phyloP scores from a whole-genome alignment of 2,888 invertebrate genomes.

The Stegana nigrithorax region DNA sequence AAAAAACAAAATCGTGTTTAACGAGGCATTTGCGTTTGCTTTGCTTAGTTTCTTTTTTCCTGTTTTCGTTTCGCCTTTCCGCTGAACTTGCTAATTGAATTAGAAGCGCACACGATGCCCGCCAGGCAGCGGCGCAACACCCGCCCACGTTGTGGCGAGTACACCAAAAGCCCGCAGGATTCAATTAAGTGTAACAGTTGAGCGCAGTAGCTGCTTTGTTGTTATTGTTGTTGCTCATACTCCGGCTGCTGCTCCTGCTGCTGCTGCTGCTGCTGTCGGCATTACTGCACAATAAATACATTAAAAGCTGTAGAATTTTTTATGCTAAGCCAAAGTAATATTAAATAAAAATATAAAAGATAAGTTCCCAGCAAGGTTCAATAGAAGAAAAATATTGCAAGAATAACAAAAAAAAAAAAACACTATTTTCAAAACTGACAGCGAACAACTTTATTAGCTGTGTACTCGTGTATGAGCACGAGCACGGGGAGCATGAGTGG shows the following conservation, averaged over 20 bases:
- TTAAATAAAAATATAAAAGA: no score
- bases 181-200: slow-evolving; percentile 52
- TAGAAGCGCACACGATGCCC: slow-evolving; percentile 33
- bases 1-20: slow-evolving; percentile 48
- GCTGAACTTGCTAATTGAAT: slow-evolving; percentile 62
- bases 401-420: neutral
- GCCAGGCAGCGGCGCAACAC: slow-evolving; percentile 22
- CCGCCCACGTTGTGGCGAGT: slow-evolving; percentile 25
- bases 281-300: neutral
- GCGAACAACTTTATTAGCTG: slow-evolving; percentile 13
- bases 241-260: neutral
- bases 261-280: neutral
- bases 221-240: neutral
- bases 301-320: no score
- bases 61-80: slow-evolving; percentile 41
- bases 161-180: slow-evolving; percentile 48
- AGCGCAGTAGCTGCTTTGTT: neutral
- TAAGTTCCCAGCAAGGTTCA: no score
- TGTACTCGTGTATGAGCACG: neutral
- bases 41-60: neutral
- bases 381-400: neutral
- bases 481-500: neutral
- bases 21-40: slow-evolving; percentile 52
- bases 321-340: no score
- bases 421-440: neutral